phyloP scores from a whole-genome alignment of 2,113 vertebrate species.

The Pedionomus torquatus region DNA sequence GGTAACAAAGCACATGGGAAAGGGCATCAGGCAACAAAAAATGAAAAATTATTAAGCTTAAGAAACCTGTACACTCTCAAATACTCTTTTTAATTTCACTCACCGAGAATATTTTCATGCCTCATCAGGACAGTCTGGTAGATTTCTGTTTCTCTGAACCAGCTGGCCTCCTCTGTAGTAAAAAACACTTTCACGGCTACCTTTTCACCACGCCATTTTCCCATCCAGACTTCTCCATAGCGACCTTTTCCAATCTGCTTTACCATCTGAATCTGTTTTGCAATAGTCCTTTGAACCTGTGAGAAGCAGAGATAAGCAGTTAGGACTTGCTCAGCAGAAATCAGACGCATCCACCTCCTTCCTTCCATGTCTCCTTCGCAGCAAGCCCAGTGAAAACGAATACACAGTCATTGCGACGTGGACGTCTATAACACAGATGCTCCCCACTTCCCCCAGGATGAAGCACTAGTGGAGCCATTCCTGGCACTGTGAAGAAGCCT shows the following conservation, averaged over 20 bases:
- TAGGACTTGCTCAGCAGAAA: not conserved
- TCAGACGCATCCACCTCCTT: not conserved
- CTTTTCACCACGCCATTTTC: slow-evolving; percentile 93
- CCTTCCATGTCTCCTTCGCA: not conserved
- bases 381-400: not conserved
- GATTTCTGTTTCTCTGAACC: slow-evolving; percentile 98
- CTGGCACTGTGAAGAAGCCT: not conserved
- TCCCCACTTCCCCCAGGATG: rapidly evolving
- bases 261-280: slow-evolving; percentile 99
- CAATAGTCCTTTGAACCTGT: slow-evolving; percentile 97
- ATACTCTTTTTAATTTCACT: slow-evolving; percentile 48
- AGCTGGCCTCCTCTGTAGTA: slow-evolving; percentile 97
- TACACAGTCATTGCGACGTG: rapidly evolving
- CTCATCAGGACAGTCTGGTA: slow-evolving; percentile 98
- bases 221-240: slow-evolving; percentile 98
- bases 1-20: not conserved
- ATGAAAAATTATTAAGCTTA: not conserved
- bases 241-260: slow-evolving; percentile 97
- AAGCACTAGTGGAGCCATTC: not conserved
- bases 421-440: rapidly evolving
- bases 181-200: slow-evolving; percentile 98
- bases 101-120: slow-evolving; percentile 97
- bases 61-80: not conserved
- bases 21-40: slow-evolving; percentile 6
- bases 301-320: not conserved